phyloP scores from a whole-genome alignment of 2,113 vertebrate species.

The Alectura lathami region DNA sequence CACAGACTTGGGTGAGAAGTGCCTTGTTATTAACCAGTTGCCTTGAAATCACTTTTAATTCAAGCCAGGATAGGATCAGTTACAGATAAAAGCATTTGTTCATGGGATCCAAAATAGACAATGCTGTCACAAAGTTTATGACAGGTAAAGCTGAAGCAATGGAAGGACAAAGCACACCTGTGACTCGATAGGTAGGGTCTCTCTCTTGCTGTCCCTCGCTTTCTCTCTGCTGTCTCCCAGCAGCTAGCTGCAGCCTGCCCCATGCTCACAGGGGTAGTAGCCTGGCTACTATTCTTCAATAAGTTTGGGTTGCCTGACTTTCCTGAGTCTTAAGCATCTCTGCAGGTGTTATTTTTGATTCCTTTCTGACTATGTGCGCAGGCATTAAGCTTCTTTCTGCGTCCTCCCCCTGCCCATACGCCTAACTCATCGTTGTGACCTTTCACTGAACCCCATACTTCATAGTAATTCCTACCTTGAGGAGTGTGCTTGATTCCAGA shows the following conservation, averaged over 20 bases:
- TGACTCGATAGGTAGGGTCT: neutral
- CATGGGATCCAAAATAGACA: neutral
- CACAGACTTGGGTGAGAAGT: neutral
- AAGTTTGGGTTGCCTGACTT: neutral
- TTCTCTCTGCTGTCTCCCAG: neutral
- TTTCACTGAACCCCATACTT: neutral
- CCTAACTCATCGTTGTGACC: accelerated
- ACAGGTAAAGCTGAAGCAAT: neutral
- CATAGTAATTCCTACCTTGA: neutral
- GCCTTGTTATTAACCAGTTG: neutral
- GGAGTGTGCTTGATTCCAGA: neutral
- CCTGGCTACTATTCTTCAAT: neutral
- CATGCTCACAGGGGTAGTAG: neutral
- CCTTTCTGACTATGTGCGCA: neutral
- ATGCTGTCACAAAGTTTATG: neutral
- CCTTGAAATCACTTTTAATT: neutral
- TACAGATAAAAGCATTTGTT: neutral
- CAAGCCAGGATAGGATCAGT: neutral
- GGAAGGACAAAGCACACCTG: neutral
- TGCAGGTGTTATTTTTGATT: neutral
- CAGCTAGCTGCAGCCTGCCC: neutral
- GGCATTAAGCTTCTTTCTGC: neutral
- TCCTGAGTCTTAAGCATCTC: neutral
- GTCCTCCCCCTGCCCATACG: neutral
- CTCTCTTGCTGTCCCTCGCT: neutral